Conservation (phyloP, 2,113 vertebrate species). For the Petrocephalus zakoni region DNA sequence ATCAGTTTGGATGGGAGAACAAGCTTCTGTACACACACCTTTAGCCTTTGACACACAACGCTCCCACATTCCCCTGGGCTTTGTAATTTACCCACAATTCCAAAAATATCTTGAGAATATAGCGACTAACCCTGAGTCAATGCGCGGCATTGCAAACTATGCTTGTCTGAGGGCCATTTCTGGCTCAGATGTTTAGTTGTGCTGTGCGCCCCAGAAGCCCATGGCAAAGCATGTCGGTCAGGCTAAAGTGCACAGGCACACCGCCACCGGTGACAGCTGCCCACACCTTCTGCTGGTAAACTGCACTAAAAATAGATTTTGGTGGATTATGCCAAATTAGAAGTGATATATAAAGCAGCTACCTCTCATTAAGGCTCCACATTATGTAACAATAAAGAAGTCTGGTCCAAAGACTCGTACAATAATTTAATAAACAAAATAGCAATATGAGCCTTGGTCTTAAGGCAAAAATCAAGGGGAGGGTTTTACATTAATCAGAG, state of each 20-base stretch:
- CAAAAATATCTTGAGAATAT: not conserved
- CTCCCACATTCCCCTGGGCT: not conserved
- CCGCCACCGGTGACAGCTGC: constrained; percentile 20
- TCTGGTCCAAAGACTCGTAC: not conserved
- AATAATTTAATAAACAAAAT: not conserved
- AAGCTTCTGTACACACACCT: not conserved
- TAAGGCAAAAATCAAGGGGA: not conserved
- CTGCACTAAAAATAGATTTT: constrained; percentile 21
- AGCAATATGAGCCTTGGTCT: not conserved
- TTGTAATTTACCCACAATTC: not conserved
- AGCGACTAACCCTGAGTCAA: not conserved
- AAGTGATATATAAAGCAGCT: not conserved
- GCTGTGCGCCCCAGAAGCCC: not conserved
- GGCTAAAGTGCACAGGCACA: not conserved
- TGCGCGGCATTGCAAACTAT: not conserved
- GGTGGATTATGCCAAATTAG: constrained; percentile 12
- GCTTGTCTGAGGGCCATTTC: not conserved
- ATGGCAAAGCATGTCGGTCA: not conserved
- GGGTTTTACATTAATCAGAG: not conserved
- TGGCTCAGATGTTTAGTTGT: not conserved
- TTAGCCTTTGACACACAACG: not conserved
- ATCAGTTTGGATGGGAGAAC: not conserved
- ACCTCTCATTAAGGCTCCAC: not conserved
- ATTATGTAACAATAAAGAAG: not conserved
- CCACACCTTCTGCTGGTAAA: not conserved